These are phyloP conservation scores for Sipha flava DNA, from an alignment of 1,140 invertebrate species.

Conservation along the genomic window DNA sequence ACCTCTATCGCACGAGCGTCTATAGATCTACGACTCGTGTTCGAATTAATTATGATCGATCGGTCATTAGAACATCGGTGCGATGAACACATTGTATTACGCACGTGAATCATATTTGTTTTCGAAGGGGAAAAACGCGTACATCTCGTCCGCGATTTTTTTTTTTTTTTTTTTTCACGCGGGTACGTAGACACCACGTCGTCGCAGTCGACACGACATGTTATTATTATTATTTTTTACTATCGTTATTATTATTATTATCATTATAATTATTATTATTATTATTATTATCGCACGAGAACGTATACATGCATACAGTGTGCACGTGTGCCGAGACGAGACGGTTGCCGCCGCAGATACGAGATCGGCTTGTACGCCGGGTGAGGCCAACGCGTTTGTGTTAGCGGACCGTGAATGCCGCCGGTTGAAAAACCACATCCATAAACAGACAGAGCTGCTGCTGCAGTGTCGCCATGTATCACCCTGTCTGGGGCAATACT, in stretches of 20 bases:
- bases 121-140: no score
- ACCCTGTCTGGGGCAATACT: neutral
- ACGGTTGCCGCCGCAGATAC: neutral
- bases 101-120: no score
- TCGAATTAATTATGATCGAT: no score
- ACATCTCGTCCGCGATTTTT: no score
- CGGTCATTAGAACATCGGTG: no score
- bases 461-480: neutral
- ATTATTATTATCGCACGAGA: neutral
- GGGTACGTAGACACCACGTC: no score
- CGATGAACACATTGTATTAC: no score
- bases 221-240: neutral
- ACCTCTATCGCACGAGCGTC: no score
- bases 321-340: neutral
- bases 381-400: conserved; percentile 21
- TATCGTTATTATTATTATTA: neutral
- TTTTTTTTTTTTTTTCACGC: no score
- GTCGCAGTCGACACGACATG: no score
- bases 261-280: neutral
- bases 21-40: no score
- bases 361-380: conserved; percentile 9
- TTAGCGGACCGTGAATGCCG: conserved; percentile 22
- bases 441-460: neutral
- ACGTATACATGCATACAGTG: neutral
- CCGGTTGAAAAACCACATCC: conserved; percentile 4